phyloP scores from a whole-genome alignment of 2,113 vertebrate genomes.

The Marmota monax region DNA sequence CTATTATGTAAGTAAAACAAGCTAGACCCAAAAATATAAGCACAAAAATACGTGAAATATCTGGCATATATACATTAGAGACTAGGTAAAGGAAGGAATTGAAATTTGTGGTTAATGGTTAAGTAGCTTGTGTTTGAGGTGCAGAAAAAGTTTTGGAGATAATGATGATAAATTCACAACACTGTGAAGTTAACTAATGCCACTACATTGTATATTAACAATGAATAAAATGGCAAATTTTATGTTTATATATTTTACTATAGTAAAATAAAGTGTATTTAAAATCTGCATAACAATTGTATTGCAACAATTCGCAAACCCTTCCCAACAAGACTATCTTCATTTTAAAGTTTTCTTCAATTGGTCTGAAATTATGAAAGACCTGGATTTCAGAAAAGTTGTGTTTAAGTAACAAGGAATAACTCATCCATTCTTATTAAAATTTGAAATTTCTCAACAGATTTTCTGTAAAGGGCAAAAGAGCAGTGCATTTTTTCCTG shows the following conservation, averaged over 20 bases:
- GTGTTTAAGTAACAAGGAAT: neutral
- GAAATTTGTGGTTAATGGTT: neutral
- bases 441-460: neutral
- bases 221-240: neutral
- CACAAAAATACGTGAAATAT: neutral
- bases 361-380: slow-evolving; percentile 31
- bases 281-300: no score
- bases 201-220: neutral
- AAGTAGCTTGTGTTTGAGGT: neutral
- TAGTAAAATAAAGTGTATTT: neutral
- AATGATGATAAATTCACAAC: neutral
- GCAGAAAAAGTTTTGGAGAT: neutral
- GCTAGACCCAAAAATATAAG: neutral
- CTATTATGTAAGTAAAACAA: neutral
- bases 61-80: neutral
- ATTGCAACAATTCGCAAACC: neutral
- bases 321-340: neutral
- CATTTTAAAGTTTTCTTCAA: neutral
- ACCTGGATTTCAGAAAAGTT: neutral
- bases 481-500: neutral
- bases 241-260: neutral
- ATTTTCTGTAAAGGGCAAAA: neutral
- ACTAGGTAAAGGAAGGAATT: neutral
- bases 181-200: neutral
- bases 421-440: neutral